These are phyloP conservation scores for Dreissena polymorpha DNA, from an alignment of 1,140 invertebrate species.

Conservation along the genomic window DNA sequence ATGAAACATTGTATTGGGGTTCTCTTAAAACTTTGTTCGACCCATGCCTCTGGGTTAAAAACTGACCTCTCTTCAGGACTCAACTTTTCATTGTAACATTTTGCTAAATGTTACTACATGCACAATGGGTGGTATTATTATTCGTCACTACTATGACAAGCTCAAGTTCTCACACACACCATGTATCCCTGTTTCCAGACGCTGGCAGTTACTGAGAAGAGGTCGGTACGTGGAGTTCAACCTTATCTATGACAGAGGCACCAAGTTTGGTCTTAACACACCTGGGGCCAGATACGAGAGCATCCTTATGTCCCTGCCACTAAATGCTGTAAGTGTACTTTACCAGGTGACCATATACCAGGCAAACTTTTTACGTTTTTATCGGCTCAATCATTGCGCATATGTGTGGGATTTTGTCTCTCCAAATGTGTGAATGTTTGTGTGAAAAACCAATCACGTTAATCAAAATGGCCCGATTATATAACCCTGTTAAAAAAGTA, in stretches of 20 bases:
- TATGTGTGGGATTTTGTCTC: too few relatives aligned
- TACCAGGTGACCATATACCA: neutral
- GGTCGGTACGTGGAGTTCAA: constrained; percentile 99
- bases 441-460: too few relatives aligned
- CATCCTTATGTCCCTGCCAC: constrained; percentile 97
- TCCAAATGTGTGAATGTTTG: too few relatives aligned
- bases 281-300: constrained; percentile 97
- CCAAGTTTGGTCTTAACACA: constrained; percentile 97
- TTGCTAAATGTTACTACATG: neutral
- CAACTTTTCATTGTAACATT: neutral
- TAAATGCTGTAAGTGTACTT: constrained; percentile 84
- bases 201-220: too few relatives aligned
- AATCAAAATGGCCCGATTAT: too few relatives aligned
- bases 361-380: too few relatives aligned
- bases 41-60: too few relatives aligned
- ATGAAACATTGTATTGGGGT: too few relatives aligned
- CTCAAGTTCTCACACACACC: too few relatives aligned
- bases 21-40: too few relatives aligned
- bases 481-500: too few relatives aligned
- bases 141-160: constrained; percentile 56
- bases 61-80: neutral
- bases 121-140: neutral
- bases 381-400: neutral
- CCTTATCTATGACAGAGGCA: constrained; percentile 97
- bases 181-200: too few relatives aligned